Conservation (phyloP, 2,888 invertebrate genomes). For the Cataglyphis rosenhaueri region DNA sequence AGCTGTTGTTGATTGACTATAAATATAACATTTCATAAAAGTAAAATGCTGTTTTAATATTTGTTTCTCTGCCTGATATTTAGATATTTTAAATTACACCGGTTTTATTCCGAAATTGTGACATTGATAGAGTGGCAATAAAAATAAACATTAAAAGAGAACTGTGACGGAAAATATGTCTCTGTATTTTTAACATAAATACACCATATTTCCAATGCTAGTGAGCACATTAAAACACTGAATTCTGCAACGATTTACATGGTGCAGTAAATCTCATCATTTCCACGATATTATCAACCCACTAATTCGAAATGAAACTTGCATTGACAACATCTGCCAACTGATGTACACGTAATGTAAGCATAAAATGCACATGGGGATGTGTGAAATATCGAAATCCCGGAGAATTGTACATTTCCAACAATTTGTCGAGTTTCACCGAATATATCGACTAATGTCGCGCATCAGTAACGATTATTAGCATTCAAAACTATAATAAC, state of each 20-base stretch:
- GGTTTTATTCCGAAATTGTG: not conserved
- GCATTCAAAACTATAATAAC: not conserved
- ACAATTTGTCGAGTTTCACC: constrained; percentile 2
- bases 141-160: not conserved
- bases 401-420: constrained; percentile 20
- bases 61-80: not conserved
- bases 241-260: not conserved
- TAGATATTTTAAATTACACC: not conserved
- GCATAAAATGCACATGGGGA: constrained; percentile 13
- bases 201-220: not conserved
- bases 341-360: constrained; percentile 9
- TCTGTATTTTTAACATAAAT: constrained; percentile 3
- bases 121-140: not conserved
- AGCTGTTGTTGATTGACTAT: not conserved
- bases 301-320: constrained; percentile 26
- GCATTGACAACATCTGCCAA: constrained; percentile 32
- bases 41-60: not conserved
- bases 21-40: not conserved
- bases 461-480: constrained; percentile 29
- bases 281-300: not conserved
- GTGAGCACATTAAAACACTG: not conserved
- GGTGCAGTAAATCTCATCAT: constrained; percentile 29
- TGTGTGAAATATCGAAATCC: constrained; percentile 9
- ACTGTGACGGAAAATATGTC: not conserved
- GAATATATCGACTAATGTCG: constrained; percentile 20